phyloP scores from a whole-genome alignment of 2,113 vertebrate species.

The Eira barbara region DNA sequence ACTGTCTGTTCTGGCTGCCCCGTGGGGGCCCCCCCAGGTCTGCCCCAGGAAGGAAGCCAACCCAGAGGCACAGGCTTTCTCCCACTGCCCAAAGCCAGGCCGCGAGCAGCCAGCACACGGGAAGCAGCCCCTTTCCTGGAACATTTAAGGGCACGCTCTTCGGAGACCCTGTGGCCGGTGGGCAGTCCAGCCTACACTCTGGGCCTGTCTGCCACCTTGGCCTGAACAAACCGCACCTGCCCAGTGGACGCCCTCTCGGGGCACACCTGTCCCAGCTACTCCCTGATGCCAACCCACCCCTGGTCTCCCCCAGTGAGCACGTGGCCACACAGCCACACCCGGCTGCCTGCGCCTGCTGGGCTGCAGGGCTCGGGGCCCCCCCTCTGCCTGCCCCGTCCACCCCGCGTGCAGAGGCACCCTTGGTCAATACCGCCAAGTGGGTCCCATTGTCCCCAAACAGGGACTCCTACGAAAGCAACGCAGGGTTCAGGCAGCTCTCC shows the following conservation, averaged over 20 bases:
- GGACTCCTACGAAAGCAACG: background rate
- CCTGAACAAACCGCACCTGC: background rate
- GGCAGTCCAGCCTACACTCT: background rate
- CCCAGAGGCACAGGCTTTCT: background rate
- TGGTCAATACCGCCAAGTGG: background rate
- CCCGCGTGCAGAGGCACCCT: background rate
- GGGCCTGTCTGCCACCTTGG: background rate
- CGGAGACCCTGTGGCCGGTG: no score
- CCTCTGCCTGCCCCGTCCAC: background rate
- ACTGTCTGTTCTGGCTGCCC: background rate
- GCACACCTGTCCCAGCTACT: background rate
- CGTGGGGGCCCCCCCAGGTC: background rate
- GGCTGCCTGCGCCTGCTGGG: rapidly evolving
- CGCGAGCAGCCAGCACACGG: background rate
- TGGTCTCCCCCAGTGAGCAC: rapidly evolving
- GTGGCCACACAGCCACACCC: background rate
- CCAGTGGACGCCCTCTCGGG: background rate
- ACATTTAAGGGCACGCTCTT: no score
- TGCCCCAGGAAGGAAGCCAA: background rate
- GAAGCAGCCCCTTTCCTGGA: no score
- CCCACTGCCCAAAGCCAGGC: background rate
- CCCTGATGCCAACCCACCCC: background rate
- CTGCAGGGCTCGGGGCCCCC: background rate
- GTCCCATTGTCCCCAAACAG: background rate
- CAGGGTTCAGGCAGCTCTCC: background rate